Percentiles rank a stretch among this genome's conserved stretches.
These are phyloP conservation scores for Dicranocentrus wangi DNA, from an alignment of 2,888 invertebrate species.

Conservation along the genomic window DNA sequence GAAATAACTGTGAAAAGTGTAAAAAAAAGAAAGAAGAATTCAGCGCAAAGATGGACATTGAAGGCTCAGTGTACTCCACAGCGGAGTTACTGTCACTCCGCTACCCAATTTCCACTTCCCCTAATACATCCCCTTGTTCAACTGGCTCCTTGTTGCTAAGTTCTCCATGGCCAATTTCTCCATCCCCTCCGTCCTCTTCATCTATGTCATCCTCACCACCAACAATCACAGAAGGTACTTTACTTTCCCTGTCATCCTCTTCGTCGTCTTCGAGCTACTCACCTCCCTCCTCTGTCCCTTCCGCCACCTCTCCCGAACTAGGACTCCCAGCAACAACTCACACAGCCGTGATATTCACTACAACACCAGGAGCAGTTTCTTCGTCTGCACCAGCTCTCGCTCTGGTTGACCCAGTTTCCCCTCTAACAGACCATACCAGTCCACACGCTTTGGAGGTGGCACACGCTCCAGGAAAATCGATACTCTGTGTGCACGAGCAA, in stretches of 20 bases:
- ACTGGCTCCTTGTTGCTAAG: slow-evolving; percentile 37
- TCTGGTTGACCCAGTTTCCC: slow-evolving; percentile 68
- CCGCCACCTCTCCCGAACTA: slow-evolving; percentile 12
- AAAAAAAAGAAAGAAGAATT: slow-evolving; percentile 5
- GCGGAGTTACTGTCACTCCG: slow-evolving; percentile 47
- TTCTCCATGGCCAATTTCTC: slow-evolving; percentile 50
- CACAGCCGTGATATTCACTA: slow-evolving; percentile 45
- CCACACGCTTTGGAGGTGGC: slow-evolving; percentile 39
- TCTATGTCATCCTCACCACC: slow-evolving; percentile 23
- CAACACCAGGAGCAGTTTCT: slow-evolving; percentile 13
- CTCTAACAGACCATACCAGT: slow-evolving; percentile 15
- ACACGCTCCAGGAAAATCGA: slow-evolving; percentile 66
- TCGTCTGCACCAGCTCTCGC: slow-evolving; percentile 39
- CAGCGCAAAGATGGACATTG: slow-evolving; percentile 60
- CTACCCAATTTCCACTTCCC: slow-evolving; percentile 21
- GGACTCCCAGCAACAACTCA: not conserved
- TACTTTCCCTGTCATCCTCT: slow-evolving; percentile 39
- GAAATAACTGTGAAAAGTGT: not conserved
- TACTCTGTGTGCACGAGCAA: slow-evolving; percentile 65
- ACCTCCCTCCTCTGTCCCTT: slow-evolving; percentile 27
- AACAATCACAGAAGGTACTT: slow-evolving; percentile 9
- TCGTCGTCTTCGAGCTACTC: slow-evolving; percentile 32
- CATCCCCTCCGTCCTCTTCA: slow-evolving; percentile 43
- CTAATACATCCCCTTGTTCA: slow-evolving; percentile 1
- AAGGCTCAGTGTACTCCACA: slow-evolving; percentile 39